Percentiles rank a stretch among this genome's conserved stretches.
Conservation (phyloP, 2,113 vertebrate genomes). For the Pholis gunnellus region DNA sequence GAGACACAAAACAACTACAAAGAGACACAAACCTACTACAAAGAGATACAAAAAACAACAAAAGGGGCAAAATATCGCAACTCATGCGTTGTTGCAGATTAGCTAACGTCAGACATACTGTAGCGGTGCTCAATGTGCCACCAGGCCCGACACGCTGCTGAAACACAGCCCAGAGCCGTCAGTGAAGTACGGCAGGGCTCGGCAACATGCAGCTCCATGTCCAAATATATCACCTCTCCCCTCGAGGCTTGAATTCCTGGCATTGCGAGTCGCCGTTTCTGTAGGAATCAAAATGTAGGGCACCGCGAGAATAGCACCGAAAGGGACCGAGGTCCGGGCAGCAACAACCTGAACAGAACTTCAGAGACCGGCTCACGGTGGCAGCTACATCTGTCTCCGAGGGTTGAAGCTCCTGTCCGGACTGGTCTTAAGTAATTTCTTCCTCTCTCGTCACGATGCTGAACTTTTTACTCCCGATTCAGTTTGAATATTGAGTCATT, state of each 20-base stretch:
- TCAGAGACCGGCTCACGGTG: too few species aligned
- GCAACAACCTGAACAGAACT: constrained; percentile 2
- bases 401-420: too few species aligned
- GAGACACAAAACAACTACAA: too few species aligned
- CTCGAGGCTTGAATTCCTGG: constrained; percentile 74
- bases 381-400: too few species aligned
- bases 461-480: neutral
- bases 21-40: too few species aligned
- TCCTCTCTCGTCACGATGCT: neutral
- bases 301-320: constrained; percentile 60
- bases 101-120: neutral
- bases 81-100: constrained; percentile 10
- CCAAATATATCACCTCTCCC: constrained; percentile 78
- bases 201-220: constrained; percentile 65
- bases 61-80: neutral
- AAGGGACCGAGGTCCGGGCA: constrained; percentile 17
- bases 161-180: neutral
- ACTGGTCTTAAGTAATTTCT: too few species aligned
- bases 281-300: constrained; percentile 74
- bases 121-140: neutral
- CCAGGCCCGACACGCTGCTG: neutral
- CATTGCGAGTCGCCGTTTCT: constrained; percentile 66
- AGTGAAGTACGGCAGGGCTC: constrained; percentile 28
- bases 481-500: neutral
- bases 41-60: too few species aligned